phyloP scores from a whole-genome alignment of 2,113 vertebrate species.

The Butastur rufipennis region DNA sequence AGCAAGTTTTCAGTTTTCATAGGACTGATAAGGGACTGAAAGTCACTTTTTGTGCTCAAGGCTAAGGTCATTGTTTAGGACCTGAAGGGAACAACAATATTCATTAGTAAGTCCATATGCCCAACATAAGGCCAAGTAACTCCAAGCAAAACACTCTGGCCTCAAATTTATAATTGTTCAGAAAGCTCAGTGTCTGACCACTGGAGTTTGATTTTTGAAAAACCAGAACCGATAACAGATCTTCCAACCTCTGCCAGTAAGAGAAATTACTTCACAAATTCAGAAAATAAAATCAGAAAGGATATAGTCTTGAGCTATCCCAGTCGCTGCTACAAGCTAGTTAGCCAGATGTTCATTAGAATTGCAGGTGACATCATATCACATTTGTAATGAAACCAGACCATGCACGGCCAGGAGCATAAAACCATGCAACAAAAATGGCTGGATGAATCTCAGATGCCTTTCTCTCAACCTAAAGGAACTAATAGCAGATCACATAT shows the following conservation, averaged over 20 bases:
- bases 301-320: neutral
- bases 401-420: accelerated
- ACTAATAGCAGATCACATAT: neutral
- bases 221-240: neutral
- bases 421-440: neutral
- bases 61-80: neutral
- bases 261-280: neutral
- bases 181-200: neutral
- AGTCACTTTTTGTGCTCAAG: neutral
- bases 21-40: neutral
- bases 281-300: neutral
- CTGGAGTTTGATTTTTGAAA: neutral
- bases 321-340: neutral
- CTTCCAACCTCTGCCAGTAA: neutral
- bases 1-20: neutral
- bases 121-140: neutral
- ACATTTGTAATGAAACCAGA: neutral
- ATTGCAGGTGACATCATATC: neutral
- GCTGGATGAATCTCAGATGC: neutral
- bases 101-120: neutral
- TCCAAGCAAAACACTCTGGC: neutral
- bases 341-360: neutral
- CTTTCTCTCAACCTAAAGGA: neutral
- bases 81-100: neutral
- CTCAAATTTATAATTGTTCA: neutral